Evolutionary conservation across 2,888 invertebrate species (phyloP).

Genomic region (Noctua janthina): DNA sequence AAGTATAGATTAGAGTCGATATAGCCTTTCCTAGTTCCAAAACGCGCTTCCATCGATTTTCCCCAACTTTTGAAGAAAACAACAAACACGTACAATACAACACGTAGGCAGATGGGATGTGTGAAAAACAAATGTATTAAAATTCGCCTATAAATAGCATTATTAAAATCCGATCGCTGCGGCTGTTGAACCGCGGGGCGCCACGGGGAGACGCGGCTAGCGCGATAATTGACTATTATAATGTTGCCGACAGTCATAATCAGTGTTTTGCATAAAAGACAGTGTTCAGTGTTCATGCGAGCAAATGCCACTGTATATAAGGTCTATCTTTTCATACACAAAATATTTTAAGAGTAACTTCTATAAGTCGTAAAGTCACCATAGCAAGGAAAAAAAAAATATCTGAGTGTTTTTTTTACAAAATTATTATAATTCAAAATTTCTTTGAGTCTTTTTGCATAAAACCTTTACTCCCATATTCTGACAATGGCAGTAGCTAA

Average conservation of each 20-base stretch:
- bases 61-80: constrained; percentile 20
- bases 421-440: too few relatives aligned
- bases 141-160: constrained; percentile 80
- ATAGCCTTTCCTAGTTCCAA: neutral
- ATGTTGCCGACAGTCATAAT: constrained; percentile 62
- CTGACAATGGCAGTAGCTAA: too few relatives aligned
- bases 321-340: too few relatives aligned
- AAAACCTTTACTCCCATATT: too few relatives aligned
- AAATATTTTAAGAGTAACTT: too few relatives aligned
- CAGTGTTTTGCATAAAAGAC: constrained; percentile 56
- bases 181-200: constrained; percentile 81
- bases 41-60: constrained; percentile 9
- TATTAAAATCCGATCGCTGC: constrained; percentile 78
- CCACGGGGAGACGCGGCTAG: constrained; percentile 70
- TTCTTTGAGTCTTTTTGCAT: too few relatives aligned
- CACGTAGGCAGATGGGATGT: constrained; percentile 61
- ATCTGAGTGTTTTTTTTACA: too few relatives aligned
- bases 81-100: constrained; percentile 41
- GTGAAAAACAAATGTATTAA: constrained; percentile 75
- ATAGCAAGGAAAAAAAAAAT: too few relatives aligned
- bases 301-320: constrained; percentile 31
- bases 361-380: too few relatives aligned
- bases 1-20: neutral
- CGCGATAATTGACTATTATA: constrained; percentile 68
- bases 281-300: constrained; percentile 39